phyloP scores from a whole-genome alignment of 2,888 invertebrate genomes.

The Cordilura impudica region DNA sequence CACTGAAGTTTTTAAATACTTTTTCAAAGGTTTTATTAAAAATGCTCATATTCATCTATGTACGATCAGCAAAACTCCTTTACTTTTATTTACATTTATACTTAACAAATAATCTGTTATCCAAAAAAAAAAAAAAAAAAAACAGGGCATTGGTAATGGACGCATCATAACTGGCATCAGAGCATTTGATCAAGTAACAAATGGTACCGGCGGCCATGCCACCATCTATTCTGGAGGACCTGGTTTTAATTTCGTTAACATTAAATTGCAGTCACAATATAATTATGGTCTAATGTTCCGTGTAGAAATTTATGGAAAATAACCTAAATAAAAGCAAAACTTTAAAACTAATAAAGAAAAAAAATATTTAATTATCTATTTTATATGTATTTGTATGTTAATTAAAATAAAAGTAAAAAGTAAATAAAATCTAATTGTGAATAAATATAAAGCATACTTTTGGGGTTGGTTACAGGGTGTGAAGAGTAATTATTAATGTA shows the following conservation, averaged over 20 bases:
- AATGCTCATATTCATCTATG: constrained; percentile 1
- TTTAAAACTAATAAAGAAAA: background rate
- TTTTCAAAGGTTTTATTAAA: too few species aligned
- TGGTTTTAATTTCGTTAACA: constrained; percentile 75
- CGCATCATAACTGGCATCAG: constrained; percentile 74
- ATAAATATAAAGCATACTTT: constrained; percentile 5
- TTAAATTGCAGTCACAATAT: constrained; percentile 75
- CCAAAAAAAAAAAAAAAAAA: too few species aligned
- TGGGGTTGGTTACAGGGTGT: background rate
- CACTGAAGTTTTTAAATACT: too few species aligned
- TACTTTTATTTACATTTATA: background rate
- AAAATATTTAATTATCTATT: background rate
- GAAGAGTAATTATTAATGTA: too few species aligned
- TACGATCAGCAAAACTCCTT: background rate
- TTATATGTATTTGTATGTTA: background rate
- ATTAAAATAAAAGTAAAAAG: background rate
- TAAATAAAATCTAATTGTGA: background rate
- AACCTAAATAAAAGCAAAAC: constrained; percentile 28
- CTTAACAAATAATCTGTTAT: background rate
- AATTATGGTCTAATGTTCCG: constrained; percentile 74
- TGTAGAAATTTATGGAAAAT: constrained; percentile 75
- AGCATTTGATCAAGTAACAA: constrained; percentile 74
- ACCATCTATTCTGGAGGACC: constrained; percentile 75
- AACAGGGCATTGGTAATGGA: constrained; percentile 72
- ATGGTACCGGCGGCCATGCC: constrained; percentile 75